Base-by-base conservation (phyloP, 2,888 invertebrate genomes). In the Apotomis turbidana region DNA sequence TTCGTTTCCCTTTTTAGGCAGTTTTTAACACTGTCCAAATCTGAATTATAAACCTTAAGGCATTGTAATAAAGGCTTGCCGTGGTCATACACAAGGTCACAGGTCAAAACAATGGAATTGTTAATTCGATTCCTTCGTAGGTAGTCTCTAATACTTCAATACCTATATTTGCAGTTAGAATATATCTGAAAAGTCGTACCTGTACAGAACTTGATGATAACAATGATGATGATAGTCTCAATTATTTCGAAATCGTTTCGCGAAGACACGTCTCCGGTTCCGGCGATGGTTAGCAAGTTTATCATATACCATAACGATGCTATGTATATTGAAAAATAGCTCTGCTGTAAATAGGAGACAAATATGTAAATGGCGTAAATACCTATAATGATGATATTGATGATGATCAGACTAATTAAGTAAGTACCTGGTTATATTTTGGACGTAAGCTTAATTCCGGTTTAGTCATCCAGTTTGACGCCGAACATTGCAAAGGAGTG, bases 241-340 rank as follows among this genome's bases (percentile, higher is more conserved):
- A 93, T 82, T 10, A 93, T 89, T 89, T 94, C 94, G 36, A 89
- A 87, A 71, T 88, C 84, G 67, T 90, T 93, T 76, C 90, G 89
- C 3, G 94, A 88, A 0, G 90, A 84, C 3, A 94, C 93, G 74
- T 94, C 94, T 8, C 94, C 94, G 0, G 90, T 91, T 3, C 94
- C 94, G 0, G 94, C 94, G 52, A 93, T 94, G 0, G 94, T 94
- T 51, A 94, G 78, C 55, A 94, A 81, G 74, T 93, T 93, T 41
- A 94, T 85, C 79, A 94, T 89, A 74, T 94, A 94, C 90, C 94
- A 94, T 38, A 94, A 73, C 0, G 93, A 86, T 3, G 92, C 86
- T 74, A 94, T 83, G 79, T 94, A 94, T 4, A 93, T 77, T 0
- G 91, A 83, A 70, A 93, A 90, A 76, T 83, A 92, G 46, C 86